phyloP scores from a whole-genome alignment of 2,797 vertebrate genomes.

The Todus mexicanus region DNA sequence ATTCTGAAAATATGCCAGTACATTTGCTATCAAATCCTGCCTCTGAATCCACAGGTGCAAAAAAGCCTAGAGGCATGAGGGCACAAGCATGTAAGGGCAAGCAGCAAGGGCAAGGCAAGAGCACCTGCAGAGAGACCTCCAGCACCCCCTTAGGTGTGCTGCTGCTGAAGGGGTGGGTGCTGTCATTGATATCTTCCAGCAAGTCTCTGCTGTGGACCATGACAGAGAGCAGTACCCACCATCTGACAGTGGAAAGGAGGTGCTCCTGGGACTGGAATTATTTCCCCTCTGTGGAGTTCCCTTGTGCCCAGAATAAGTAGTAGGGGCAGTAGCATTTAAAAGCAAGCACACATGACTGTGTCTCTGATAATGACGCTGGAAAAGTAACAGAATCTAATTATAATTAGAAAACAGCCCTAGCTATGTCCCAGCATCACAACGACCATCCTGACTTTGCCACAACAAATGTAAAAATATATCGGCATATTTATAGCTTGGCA shows the following conservation, averaged over 20 bases:
- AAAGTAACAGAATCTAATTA: constrained; percentile 57
- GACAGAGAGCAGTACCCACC: not conserved
- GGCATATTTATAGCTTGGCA: constrained; percentile 65
- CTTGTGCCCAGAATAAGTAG: constrained; percentile 10
- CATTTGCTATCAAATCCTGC: not conserved
- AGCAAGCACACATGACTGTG: constrained; percentile 7
- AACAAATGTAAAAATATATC: constrained; percentile 68
- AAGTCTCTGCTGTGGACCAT: not conserved
- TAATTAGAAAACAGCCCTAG: constrained; percentile 62
- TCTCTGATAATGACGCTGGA: constrained; percentile 39
- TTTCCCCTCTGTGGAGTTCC: not conserved
- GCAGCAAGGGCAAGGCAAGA: not conserved
- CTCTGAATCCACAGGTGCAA: not conserved
- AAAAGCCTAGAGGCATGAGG: not conserved
- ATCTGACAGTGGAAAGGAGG: not conserved
- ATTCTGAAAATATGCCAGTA: constrained; percentile 7
- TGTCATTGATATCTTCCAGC: not conserved
- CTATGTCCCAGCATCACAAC: constrained; percentile 45
- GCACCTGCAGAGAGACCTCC: not conserved
- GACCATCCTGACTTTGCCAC: constrained; percentile 53
- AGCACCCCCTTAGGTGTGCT: not conserved
- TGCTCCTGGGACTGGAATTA: constrained; percentile 6
- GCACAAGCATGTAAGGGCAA: not conserved
- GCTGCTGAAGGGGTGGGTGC: not conserved
- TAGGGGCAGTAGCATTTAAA: not conserved